Evolutionary conservation across 2,888 invertebrate species (phyloP), one percentile per base, ranked within the genome.

Genomic region (Eupsilia transversa): DNA sequence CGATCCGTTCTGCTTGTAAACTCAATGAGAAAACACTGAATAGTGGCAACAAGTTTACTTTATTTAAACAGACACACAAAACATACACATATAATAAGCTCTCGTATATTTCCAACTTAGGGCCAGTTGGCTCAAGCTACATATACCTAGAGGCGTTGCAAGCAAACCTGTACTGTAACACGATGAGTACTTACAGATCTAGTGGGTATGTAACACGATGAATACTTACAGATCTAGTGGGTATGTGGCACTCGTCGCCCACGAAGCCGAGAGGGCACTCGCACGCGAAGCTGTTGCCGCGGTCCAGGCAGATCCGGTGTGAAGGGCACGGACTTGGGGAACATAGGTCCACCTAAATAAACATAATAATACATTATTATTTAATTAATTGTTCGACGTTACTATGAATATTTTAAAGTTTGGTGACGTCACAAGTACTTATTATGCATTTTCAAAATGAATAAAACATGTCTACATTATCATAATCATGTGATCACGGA

Each of bases 211-310:
- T 97, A 97, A 92, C 98, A 98, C 93, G n/a, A n/a, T n/a, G n/a
- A n/a, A n/a, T n/a, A 86, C 86, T 96, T 95, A 98, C 98, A 92
- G 97, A 97, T 94, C 97, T 96, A 78, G 97, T 96, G 38, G 97
- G 97, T 89, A 97, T 97, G 88, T 97, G 97, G 92, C 98, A 98
- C 93, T 97, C 97, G 71, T 97, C 97, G 71, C 97, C 98, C 79
- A 97, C 97, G 91, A 97, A 97, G 73, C 98, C 98, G 85, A 97
- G 97, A 27, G 97, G 97, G 92, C 98, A 98, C 91, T 98, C 97
- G 93, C 98, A 98, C 76, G 97, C 97, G 92, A 97, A 98, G 92
- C 97, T 98, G 94, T 98, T 97, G 84, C 98, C 98, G 90, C 97
- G 97, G 94, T 98, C 98, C 89, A 97, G 96, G 93, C 98, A 98